These are phyloP conservation scores for Pinna nobilis DNA, from an alignment of 1,140 invertebrate species.

Conservation along the genomic window DNA sequence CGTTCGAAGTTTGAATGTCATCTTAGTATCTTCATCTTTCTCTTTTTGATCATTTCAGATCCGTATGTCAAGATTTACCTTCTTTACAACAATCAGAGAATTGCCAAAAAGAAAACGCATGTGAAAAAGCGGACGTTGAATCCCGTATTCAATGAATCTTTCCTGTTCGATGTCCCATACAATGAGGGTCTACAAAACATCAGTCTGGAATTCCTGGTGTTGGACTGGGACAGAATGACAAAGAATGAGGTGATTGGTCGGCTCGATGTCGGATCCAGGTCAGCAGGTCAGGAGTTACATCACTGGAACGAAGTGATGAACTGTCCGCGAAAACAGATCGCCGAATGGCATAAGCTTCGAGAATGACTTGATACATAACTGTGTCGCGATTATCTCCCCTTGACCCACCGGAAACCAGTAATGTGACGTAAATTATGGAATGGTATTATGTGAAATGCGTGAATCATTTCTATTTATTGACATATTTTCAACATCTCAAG, in stretches of 20 bases:
- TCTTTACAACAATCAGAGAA: conserved; percentile 95
- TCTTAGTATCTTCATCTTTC: no score
- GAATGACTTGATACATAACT: conserved; percentile 80
- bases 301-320: conserved; percentile 98
- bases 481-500: no score
- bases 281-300: conserved; percentile 85
- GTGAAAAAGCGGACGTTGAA: conserved; percentile 98
- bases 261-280: conserved; percentile 89
- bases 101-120: conserved; percentile 99
- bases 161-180: conserved; percentile 80
- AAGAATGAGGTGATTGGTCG: conserved; percentile 98
- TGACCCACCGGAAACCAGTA: no score
- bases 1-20: no score
- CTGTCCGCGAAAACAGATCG: conserved; percentile 96
- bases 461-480: no score
- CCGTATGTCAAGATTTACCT: conserved; percentile 96
- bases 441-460: no score
- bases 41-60: conserved; percentile 76
- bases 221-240: conserved; percentile 98
- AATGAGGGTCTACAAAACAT: conserved; percentile 91
- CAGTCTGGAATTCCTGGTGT: conserved; percentile 92
- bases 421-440: no score
- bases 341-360: conserved; percentile 97
- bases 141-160: conserved; percentile 99
- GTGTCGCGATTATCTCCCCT: not conserved